Evolutionary conservation across 2,888 invertebrate species (phyloP), one percentile per base, ranked within the genome.

Genomic region (Notocelia uddmanniana): DNA sequence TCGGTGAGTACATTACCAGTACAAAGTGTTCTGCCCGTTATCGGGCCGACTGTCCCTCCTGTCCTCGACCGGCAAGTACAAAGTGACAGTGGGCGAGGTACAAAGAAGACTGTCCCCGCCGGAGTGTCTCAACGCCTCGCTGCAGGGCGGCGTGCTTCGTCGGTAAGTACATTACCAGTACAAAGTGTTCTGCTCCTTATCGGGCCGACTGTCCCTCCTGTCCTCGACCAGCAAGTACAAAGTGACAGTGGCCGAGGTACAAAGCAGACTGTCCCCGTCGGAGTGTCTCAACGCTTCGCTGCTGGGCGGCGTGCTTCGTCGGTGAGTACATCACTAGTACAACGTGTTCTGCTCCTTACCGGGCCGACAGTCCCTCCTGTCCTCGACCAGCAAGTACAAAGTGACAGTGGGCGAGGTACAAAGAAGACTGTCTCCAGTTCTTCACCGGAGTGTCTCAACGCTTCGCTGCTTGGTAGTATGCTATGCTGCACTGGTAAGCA

Each of bases 161-260:
- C 97, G 99, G 97, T 98, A 89, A 94, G 94, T 82, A n/a, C 21
- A 15, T 21, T 3, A 11, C 11, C 18, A 31, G 31, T 26, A 97
- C 87, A 99, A 99, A 93, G 98, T 99, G 78, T 99, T 99, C 95
- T 99, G 99, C 94, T 98, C 98, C 64, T 99, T 99, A 68, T 99
- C 99, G 48, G 99, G 99, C 54, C 79, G 93, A 69, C 96, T 99
- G 81, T 99, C 99, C 72, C 96, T 99, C 76, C 96, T 99, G 81
- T 98, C 98, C 79, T 99, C 99, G 82, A 99, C 99, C 83, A 99
- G 99, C 94, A 99, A 99, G 95, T 99, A 99, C 96, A 99, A 99
- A 95, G 99, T 99, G 83, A 99, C 99, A 57, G 98, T 99, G 74
- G 99, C 99, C 10, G 99, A 99, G 94, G 99, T 99, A 73, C 99